Evolutionary conservation across 2,113 vertebrate genomes (phyloP).

Genomic region (Amphiprion ocellaris): DNA sequence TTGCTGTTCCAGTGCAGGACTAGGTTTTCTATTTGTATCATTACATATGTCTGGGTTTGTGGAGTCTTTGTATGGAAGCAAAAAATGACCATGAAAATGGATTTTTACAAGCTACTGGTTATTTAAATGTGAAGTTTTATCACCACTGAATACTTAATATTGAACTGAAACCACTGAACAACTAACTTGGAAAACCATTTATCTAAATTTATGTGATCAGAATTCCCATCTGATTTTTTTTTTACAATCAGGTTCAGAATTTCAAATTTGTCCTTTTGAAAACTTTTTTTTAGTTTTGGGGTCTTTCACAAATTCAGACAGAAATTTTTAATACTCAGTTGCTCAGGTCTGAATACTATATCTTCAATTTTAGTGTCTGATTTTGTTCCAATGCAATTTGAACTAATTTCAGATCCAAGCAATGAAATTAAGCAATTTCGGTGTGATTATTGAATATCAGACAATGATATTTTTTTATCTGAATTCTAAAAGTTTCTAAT

Average conservation of each 20-base stretch:
- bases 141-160: not conserved
- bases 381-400: no score
- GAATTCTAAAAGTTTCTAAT: no score
- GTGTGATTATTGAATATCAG: no score
- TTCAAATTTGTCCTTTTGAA: not conserved
- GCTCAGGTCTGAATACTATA: no score
- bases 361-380: no score
- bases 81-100: not conserved
- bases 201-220: not conserved
- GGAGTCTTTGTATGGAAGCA: not conserved
- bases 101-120: not conserved
- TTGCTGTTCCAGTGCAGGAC: slow-evolving; percentile 29
- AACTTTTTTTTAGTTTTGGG: no score
- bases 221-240: not conserved
- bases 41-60: slow-evolving; percentile 19
- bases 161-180: not conserved
- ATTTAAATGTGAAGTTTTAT: not conserved
- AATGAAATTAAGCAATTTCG: no score
- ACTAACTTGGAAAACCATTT: not conserved
- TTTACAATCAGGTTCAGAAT: not conserved
- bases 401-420: no score
- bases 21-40: slow-evolving; percentile 17
- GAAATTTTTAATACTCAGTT: no score
- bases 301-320: no score
- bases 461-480: no score